Base-by-base conservation (phyloP, 2,888 invertebrate genomes). In the Petrolisthes manimaculis region DNA sequence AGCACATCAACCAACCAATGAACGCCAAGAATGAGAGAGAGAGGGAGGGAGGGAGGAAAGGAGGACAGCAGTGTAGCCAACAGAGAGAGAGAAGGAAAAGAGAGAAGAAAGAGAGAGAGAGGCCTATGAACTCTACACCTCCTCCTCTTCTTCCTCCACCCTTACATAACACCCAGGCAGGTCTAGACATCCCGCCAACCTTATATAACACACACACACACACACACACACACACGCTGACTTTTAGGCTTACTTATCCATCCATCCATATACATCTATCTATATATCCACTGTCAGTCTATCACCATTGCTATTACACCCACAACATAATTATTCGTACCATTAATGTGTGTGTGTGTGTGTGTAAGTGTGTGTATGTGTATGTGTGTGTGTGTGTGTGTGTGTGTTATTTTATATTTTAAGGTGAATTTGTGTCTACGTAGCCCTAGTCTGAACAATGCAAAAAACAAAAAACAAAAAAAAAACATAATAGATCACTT, bases 171-270 rank as follows among this genome's bases (percentile, higher is more conserved):
- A 77, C 77, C 14, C 21, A 21, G 14, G 24, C 77, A 77, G 18
- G 54, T 5, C 5, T 18, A 79, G 14, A 79, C 14, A 53, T 24
- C 14, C n/a, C 9, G 55, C 1, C 5, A 14, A n/a, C 55, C 5
- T 8, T 18, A 5, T 24, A 53, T 14, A 14, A 79, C 53, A 79
- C 53, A 56, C 37, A 61, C 21, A 55, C 37, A 81, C 37, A 81
- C 37, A 81, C 37, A 81, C 37, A 81, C 21, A 83, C 24, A 75
- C 12, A 84, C 12, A 84, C n/a, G 75, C 53, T 74, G 21, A 84
- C 55, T 74, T 55, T 54, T 37, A 84, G 21, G 54, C 55, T 74
- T 75, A 84, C 55, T 18, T 75, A 84, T 55, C 9, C 24, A 75
- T 55, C 21, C 37, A 37, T 37, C 37, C 37, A 37, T 37, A 74